Evolutionary conservation across 1,140 invertebrate species (phyloP).

Genomic region (Branchinecta lynchi): DNA sequence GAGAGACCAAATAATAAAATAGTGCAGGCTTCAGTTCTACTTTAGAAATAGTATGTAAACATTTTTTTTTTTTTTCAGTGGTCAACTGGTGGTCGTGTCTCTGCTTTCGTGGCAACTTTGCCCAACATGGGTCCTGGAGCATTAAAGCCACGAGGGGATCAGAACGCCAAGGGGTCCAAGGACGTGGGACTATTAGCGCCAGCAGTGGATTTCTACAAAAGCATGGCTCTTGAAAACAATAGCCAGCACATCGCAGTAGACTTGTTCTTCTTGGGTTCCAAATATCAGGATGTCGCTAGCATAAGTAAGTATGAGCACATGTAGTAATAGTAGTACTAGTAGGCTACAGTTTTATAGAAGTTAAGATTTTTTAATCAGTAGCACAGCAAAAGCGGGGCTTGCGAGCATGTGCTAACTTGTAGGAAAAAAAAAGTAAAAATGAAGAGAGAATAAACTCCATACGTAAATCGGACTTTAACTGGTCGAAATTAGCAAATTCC

Average conservation of each 20-base stretch:
- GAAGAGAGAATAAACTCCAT: no score
- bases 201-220: slow-evolving; percentile 95
- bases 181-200: slow-evolving; percentile 68
- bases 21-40: no score
- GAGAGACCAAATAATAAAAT: no score
- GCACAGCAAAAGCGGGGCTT: no score
- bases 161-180: slow-evolving; percentile 59
- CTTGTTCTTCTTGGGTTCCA: slow-evolving; percentile 79
- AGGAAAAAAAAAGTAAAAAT: no score
- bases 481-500: no score
- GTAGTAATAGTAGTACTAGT: no score
- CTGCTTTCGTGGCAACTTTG: slow-evolving; percentile 79
- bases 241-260: slow-evolving; percentile 92
- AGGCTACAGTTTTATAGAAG: no score
- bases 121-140: slow-evolving; percentile 53
- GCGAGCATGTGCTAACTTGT: no score
- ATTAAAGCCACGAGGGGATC: slow-evolving; percentile 34
- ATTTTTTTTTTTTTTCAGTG: slow-evolving; percentile 38
- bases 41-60: no score
- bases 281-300: slow-evolving; percentile 86
- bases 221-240: slow-evolving; percentile 86
- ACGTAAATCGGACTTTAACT: no score
- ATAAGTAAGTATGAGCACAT: slow-evolving; percentile 47
- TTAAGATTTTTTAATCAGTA: no score
- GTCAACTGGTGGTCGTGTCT: slow-evolving; percentile 83